Conservation (phyloP, 2,888 invertebrate species). For the Hyalella azteca region DNA sequence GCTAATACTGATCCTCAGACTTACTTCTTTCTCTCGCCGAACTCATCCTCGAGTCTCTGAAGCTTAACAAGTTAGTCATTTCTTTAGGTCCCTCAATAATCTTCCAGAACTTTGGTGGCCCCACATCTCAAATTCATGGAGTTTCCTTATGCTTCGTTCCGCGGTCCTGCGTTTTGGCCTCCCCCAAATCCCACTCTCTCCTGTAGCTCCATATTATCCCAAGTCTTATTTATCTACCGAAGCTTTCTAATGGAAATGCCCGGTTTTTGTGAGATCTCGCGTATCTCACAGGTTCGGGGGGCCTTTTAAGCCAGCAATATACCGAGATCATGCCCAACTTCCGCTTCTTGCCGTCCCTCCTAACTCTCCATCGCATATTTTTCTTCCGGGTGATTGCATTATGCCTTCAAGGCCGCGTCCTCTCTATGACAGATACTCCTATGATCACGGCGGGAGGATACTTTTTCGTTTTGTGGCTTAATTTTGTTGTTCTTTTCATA, state of each 20-base stretch:
- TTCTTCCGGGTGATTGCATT: slow-evolving; percentile 1
- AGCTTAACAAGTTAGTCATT: slow-evolving; percentile 2
- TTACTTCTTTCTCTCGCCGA: no score
- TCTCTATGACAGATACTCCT: no score
- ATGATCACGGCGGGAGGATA: no score
- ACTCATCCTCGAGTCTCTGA: background rate
- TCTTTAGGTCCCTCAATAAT: background rate
- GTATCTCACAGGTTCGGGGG: background rate
- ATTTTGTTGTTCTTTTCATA: no score
- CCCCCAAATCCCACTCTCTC: background rate
- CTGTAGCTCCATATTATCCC: background rate
- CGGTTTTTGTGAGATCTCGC: background rate
- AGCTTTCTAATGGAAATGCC: background rate
- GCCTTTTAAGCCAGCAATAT: background rate
- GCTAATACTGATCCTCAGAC: no score
- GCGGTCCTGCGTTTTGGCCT: background rate
- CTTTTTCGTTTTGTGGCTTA: no score
- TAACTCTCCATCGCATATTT: background rate
- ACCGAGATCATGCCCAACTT: background rate
- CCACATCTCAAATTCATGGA: slow-evolving; percentile 7
- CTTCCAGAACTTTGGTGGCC: slow-evolving; percentile 1
- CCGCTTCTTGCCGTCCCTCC: background rate
- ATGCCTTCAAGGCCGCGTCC: background rate
- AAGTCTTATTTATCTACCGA: background rate
- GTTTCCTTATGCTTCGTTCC: background rate